These are phyloP conservation scores for Siniperca knerii DNA, from an alignment of 2,113 vertebrate species.

Conservation along the genomic window DNA sequence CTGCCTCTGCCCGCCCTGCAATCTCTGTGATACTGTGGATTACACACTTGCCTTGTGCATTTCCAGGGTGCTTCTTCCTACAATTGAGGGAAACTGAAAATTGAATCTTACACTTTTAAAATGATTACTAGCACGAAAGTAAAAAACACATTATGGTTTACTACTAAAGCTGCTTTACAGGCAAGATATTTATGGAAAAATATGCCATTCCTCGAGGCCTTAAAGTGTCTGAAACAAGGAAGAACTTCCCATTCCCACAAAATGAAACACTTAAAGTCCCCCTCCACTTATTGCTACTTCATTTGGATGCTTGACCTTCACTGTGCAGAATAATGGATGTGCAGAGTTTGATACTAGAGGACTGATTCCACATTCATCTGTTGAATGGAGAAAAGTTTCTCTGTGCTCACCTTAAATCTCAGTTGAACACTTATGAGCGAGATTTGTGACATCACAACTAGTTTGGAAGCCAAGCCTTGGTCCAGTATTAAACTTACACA, in stretches of 20 bases:
- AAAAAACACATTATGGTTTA: constrained; percentile 38
- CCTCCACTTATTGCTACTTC: neutral
- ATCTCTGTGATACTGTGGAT: constrained; percentile 60
- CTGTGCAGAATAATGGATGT: neutral
- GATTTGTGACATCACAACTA: neutral
- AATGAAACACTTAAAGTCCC: fast-evolving
- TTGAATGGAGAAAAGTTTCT: neutral
- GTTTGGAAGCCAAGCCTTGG: neutral
- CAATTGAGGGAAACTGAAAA: constrained; percentile 45
- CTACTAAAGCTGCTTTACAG: constrained; percentile 54
- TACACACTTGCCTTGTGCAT: constrained; percentile 58
- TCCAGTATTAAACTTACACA: neutral
- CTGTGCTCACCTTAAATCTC: neutral
- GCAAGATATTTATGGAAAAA: constrained; percentile 36
- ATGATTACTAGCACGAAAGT: constrained; percentile 51
- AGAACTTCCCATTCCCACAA: neutral
- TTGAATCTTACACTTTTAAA: constrained; percentile 66
- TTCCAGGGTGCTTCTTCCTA: constrained; percentile 32
- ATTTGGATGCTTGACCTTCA: constrained; percentile 18
- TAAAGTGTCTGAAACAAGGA: constrained; percentile 7
- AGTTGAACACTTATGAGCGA: neutral
- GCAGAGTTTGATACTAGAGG: neutral
- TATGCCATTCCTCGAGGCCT: neutral
- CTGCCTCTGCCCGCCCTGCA: constrained; percentile 37
- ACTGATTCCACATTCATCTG: neutral